phyloP scores from a whole-genome alignment of 2,888 invertebrate species.

The Rotaria macrura region DNA sequence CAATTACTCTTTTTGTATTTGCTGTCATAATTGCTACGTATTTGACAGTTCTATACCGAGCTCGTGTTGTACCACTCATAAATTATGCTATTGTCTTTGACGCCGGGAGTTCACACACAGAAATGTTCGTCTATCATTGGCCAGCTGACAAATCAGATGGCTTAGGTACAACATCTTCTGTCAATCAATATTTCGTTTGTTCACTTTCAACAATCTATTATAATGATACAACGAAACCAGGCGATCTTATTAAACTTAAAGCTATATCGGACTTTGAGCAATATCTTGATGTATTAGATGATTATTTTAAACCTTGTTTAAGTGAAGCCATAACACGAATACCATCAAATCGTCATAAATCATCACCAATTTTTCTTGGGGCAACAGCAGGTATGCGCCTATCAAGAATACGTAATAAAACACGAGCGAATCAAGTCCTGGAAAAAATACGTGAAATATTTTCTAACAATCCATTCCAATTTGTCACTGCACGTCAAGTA shows the following conservation, averaged over 20 bases:
- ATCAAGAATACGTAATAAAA: neutral
- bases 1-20: neutral
- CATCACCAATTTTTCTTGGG: constrained; percentile 51
- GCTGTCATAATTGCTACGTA: neutral
- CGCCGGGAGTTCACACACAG: constrained; percentile 53
- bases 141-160: constrained; percentile 49
- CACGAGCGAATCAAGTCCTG: neutral
- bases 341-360: constrained; percentile 40
- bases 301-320: constrained; percentile 44
- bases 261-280: constrained; percentile 14
- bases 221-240: neutral
- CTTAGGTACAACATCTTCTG: constrained; percentile 47
- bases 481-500: constrained; percentile 15
- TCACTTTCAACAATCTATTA: neutral
- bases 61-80: neutral
- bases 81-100: constrained; percentile 53
- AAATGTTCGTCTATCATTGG: constrained; percentile 52
- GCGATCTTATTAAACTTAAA: neutral
- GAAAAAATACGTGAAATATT: constrained; percentile 12
- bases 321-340: constrained; percentile 41
- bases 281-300: neutral
- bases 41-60: neutral
- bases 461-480: neutral
- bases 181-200: constrained; percentile 34
- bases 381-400: constrained; percentile 43